Conservation (phyloP, 92 coral and sea anemone genomes). For the Zoanthus solanderi region DNA sequence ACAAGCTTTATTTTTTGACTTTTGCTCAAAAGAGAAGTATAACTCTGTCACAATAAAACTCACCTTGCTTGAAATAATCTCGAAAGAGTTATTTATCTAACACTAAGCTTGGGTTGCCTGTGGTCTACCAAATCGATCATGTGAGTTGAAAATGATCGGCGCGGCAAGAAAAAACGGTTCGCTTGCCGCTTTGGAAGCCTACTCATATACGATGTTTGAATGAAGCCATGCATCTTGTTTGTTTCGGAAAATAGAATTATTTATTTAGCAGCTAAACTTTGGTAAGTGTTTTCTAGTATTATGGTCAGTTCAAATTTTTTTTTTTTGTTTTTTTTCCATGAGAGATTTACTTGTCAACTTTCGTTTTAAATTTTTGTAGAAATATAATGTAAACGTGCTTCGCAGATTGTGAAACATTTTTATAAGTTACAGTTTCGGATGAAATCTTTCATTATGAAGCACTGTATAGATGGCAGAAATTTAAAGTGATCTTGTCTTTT, state of each 20-base stretch:
- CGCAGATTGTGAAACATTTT: neutral
- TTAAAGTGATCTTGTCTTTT: neutral
- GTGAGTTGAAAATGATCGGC: neutral
- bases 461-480: too few relatives aligned
- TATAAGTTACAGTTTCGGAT: neutral
- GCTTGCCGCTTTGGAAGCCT: neutral
- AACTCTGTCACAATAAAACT: too few relatives aligned
- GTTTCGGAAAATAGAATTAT: neutral
- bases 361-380: neutral
- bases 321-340: neutral
- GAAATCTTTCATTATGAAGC: neutral
- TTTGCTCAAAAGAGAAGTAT: too few relatives aligned
- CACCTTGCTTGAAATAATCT: too few relatives aligned
- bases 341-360: neutral
- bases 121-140: neutral
- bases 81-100: too few relatives aligned
- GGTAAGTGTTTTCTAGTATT: neutral
- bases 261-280: neutral
- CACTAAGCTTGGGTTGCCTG: too few relatives aligned
- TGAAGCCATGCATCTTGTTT: neutral
- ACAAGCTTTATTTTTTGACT: too few relatives aligned
- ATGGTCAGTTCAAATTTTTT: neutral
- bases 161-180: neutral
- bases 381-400: neutral
- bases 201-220: too few relatives aligned